Percentiles rank a stretch among this genome's conserved stretches.
Conservation (phyloP, 2,113 vertebrate genomes). For the Paraplagusia blochii region DNA sequence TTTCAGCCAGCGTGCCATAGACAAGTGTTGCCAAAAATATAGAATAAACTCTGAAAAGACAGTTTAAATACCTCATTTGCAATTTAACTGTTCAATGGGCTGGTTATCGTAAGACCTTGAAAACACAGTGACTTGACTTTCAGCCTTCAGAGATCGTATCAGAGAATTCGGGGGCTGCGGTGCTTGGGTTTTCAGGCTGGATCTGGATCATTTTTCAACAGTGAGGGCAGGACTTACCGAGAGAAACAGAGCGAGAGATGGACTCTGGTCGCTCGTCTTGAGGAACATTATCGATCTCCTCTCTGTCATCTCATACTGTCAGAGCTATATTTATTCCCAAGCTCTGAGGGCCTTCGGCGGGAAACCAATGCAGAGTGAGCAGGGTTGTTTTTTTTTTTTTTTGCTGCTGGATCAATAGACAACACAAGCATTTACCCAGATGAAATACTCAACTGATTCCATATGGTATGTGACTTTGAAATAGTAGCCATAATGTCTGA, state of each 20-base stretch:
- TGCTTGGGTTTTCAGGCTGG: slow-evolving; percentile 22
- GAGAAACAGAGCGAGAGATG: slow-evolving; percentile 4
- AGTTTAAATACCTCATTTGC: slow-evolving; percentile 56
- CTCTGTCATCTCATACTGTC: slow-evolving; percentile 31
- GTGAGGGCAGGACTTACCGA: slow-evolving; percentile 28
- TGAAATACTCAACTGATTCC: slow-evolving; percentile 43
- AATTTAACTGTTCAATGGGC: slow-evolving; percentile 40
- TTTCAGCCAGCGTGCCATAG: slow-evolving; percentile 65
- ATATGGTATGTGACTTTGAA: slow-evolving; percentile 49
- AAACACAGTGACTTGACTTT: slow-evolving; percentile 12
- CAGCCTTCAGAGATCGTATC: slow-evolving; percentile 1
- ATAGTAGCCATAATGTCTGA: slow-evolving; percentile 39
- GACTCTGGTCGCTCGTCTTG: slow-evolving; percentile 43
- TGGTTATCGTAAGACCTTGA: slow-evolving; percentile 4
- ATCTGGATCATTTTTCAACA: slow-evolving; percentile 25
- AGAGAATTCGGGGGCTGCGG: slow-evolving; percentile 3
- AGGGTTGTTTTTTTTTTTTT: slow-evolving; percentile 20
- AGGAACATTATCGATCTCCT: slow-evolving; percentile 37
- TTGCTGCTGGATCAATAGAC: slow-evolving; percentile 49
- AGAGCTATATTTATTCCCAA: slow-evolving; percentile 48
- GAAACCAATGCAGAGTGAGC: slow-evolving; percentile 26
- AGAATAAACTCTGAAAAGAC: slow-evolving; percentile 32
- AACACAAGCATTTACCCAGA: slow-evolving; percentile 30
- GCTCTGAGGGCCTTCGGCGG: slow-evolving; percentile 28
- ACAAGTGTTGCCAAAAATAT: slow-evolving; percentile 71